Conservation (phyloP, 1,140 invertebrate species). For the Eupristina koningsbergeri region DNA sequence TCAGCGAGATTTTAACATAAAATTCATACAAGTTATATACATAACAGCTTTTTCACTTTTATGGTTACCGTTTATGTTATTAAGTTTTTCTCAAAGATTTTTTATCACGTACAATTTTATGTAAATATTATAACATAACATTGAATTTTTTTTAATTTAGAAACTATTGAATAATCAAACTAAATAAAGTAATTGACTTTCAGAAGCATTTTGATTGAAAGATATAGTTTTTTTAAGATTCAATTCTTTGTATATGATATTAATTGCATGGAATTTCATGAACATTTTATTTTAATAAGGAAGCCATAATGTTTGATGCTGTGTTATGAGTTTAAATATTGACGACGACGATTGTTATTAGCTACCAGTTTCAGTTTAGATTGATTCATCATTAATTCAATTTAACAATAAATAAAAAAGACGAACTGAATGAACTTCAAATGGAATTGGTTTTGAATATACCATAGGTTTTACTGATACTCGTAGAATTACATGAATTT, state of each 20-base stretch:
- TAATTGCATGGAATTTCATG: not conserved
- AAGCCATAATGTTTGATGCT: not conserved
- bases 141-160: too few species aligned
- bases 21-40: too few species aligned
- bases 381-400: not conserved
- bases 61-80: too few species aligned
- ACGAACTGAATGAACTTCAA: not conserved
- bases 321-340: not conserved
- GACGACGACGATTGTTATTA: not conserved
- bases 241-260: not conserved
- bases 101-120: not conserved
- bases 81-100: not conserved
- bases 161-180: too few species aligned
- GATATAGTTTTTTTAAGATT: not conserved
- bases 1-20: too few species aligned
- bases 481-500: not conserved
- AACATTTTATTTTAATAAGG: not conserved
- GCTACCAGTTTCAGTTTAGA: not conserved
- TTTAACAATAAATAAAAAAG: not conserved
- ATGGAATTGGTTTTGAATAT: not conserved
- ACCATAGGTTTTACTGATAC: not conserved
- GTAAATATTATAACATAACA: too few species aligned
- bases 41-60: too few species aligned
- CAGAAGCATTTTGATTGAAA: not conserved
- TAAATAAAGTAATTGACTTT: too few species aligned